Percentiles rank a stretch among this genome's conserved stretches.
phyloP scores from a whole-genome alignment of 2,888 invertebrate species.

The Brenthis daphne region DNA sequence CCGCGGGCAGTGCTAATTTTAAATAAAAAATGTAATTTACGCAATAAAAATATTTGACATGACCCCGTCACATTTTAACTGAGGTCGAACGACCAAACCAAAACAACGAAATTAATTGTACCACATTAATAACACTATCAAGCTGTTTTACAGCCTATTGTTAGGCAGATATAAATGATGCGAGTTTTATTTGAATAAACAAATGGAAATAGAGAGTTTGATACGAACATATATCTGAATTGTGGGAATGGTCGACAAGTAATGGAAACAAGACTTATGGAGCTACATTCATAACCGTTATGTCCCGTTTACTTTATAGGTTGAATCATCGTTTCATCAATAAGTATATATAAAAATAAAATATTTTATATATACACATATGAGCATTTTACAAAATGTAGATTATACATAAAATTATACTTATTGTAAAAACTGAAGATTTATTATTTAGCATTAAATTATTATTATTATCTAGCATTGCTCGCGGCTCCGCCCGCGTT shows the following conservation, averaged over 20 bases:
- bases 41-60: constrained; percentile 5
- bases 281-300: constrained; percentile 31
- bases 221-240: constrained; percentile 35
- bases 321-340: background rate
- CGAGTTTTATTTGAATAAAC: constrained; percentile 46
- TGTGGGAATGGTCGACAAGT: constrained; percentile 51
- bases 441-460: too few species aligned
- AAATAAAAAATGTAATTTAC: constrained; percentile 2
- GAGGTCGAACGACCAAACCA: constrained; percentile 18
- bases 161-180: constrained; percentile 49
- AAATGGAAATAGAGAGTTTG: constrained; percentile 45
- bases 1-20: background rate
- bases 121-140: constrained; percentile 34
- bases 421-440: too few species aligned
- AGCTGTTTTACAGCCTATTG: constrained; percentile 59
- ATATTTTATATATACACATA: too few species aligned
- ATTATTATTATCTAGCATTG: too few species aligned
- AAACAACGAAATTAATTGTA: constrained; percentile 32
- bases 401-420: too few species aligned
- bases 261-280: constrained; percentile 36
- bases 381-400: too few species aligned
- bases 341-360: too few species aligned
- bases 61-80: constrained; percentile 21
- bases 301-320: constrained; percentile 26
- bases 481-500: too few species aligned